Conservation (phyloP, 2,113 vertebrate species). For the Ariopsis seemanni region DNA sequence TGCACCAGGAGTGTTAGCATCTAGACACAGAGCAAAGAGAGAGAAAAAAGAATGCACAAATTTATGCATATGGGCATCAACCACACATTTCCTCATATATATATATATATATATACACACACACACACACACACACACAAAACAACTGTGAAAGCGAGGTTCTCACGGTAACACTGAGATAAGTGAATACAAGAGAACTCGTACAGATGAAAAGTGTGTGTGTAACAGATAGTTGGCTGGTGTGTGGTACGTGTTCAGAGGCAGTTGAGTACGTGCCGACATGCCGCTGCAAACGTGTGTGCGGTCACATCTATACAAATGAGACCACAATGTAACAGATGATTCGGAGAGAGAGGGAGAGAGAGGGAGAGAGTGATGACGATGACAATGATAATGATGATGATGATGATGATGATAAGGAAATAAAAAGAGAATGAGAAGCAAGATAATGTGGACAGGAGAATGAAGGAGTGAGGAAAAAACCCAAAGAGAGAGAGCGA, state of each 20-base stretch:
- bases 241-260: slow-evolving; percentile 59
- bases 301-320: slow-evolving; percentile 38
- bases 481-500: slow-evolving; percentile 50
- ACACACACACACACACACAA: background rate
- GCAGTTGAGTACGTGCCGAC: slow-evolving; percentile 67
- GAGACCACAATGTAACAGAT: slow-evolving; percentile 60
- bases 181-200: slow-evolving; percentile 12
- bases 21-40: background rate
- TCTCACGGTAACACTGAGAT: slow-evolving; percentile 40
- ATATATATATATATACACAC: background rate
- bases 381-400: background rate
- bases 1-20: background rate
- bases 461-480: slow-evolving; percentile 53
- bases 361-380: slow-evolving; percentile 58
- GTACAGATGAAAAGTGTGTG: slow-evolving; percentile 4
- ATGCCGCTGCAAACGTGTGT: slow-evolving; percentile 56
- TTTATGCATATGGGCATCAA: background rate
- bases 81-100: background rate
- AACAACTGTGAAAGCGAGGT: background rate
- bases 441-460: slow-evolving; percentile 44
- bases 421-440: slow-evolving; percentile 55
- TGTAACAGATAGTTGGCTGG: slow-evolving; percentile 53
- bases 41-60: background rate
- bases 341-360: slow-evolving; percentile 54
- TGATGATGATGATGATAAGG: background rate